Evolutionary conservation across 2,888 invertebrate species (phyloP).

Genomic region (Hyposoter dolosus): DNA sequence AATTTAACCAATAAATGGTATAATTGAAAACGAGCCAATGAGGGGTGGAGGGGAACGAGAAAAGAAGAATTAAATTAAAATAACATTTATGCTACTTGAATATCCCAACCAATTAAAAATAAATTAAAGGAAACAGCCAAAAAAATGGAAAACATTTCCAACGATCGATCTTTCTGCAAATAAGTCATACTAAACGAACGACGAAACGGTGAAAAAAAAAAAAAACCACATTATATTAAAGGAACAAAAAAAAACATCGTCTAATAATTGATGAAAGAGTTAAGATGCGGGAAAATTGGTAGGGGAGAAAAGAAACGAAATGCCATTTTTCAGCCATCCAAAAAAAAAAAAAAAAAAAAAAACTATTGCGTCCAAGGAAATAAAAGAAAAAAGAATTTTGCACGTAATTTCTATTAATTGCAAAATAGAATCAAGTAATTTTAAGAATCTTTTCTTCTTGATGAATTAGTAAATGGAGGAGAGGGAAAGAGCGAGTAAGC

Average conservation of each 20-base stretch:
- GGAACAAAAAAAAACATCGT: slow-evolving; percentile 16
- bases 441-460: slow-evolving; percentile 69
- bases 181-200: slow-evolving; percentile 55
- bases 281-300: slow-evolving; percentile 49
- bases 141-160: slow-evolving; percentile 42
- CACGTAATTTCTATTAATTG: slow-evolving; percentile 73
- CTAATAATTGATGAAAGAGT: slow-evolving; percentile 43
- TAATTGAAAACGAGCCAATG: slow-evolving; percentile 61
- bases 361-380: slow-evolving; percentile 83
- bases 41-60: slow-evolving; percentile 51
- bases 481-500: slow-evolving; percentile 34
- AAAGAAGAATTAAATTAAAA: slow-evolving; percentile 64
- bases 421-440: slow-evolving; percentile 69
- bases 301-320: slow-evolving; percentile 62
- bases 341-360: slow-evolving; percentile 72
- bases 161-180: slow-evolving; percentile 57
- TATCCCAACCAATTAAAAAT: slow-evolving; percentile 75
- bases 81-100: slow-evolving; percentile 79
- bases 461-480: slow-evolving; percentile 57
- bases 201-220: slow-evolving; percentile 32
- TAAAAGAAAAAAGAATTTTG: slow-evolving; percentile 71
- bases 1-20: slow-evolving; percentile 65
- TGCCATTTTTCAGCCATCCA: slow-evolving; percentile 75
- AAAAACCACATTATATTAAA: slow-evolving; percentile 41
- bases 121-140: slow-evolving; percentile 70